Percentiles rank a stretch among this genome's conserved stretches.
Conservation (phyloP, 30 jellyfish, hydroid and myxozoan genomes). For the Nemopilema nomurai region DNA sequence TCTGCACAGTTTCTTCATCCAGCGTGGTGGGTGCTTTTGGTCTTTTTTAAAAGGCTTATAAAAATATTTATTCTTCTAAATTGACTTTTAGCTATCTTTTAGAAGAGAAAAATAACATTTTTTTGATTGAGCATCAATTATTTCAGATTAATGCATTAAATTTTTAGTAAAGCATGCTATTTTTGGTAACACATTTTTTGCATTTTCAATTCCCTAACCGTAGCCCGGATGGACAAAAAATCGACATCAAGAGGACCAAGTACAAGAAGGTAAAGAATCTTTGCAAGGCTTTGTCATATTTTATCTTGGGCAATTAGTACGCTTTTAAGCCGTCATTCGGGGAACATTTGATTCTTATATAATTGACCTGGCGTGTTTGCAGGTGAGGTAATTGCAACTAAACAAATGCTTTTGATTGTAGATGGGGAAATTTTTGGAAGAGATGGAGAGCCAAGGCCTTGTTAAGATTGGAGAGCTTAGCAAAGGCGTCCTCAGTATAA, state of each 20-base stretch:
- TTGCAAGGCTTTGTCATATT: neutral
- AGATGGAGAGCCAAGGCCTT: constrained; percentile 60
- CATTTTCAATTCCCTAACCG: neutral
- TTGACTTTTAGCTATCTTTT: no score
- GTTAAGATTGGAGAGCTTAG: constrained; percentile 67
- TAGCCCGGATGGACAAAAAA: constrained; percentile 87
- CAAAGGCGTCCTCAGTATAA: constrained; percentile 86
- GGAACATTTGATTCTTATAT: neutral
- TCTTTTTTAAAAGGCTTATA: no score
- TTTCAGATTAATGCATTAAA: no score
- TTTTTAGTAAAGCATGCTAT: no score
- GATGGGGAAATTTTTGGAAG: constrained; percentile 88
- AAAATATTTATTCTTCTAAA: no score
- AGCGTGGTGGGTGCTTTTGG: constrained; percentile 71
- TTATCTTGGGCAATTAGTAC: no score
- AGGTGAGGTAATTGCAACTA: neutral
- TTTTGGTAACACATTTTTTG: neutral
- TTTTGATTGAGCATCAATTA: no score
- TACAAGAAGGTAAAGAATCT: constrained; percentile 58
- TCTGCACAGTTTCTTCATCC: constrained; percentile 84
- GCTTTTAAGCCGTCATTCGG: no score
- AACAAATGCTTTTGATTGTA: neutral
- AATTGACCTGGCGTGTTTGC: neutral
- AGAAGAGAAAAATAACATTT: no score
- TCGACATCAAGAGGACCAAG: constrained; percentile 81